phyloP scores from a whole-genome alignment of 2,888 invertebrate genomes.

The Rotaria magnacalcarata region DNA sequence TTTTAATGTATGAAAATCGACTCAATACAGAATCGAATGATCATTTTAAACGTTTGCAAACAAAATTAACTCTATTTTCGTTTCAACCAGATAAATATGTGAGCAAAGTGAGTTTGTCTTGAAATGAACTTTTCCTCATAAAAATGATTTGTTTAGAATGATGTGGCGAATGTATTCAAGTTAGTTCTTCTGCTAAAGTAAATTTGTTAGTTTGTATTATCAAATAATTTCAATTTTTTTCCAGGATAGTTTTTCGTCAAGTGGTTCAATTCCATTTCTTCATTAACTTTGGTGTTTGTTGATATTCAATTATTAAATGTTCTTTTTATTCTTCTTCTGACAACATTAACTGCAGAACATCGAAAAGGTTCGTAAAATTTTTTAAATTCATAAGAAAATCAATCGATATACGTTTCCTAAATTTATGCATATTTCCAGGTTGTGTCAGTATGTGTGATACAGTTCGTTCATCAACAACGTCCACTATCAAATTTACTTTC shows the following conservation, averaged over 20 bases:
- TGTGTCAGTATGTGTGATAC: background rate
- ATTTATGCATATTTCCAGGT: background rate
- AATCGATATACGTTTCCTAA: too few species aligned
- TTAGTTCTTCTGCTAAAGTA: background rate
- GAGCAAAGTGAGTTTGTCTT: background rate
- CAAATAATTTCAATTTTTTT: background rate
- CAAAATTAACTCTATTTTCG: constrained; percentile 20
- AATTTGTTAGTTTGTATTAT: background rate
- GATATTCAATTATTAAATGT: constrained; percentile 1
- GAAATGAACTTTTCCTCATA: background rate
- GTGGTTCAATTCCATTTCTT: background rate
- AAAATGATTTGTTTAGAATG: background rate
- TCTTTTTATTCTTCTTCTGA: background rate
- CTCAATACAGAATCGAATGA: background rate
- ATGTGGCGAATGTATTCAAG: background rate
- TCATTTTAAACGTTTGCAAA: constrained; percentile 4
- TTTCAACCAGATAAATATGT: constrained; percentile 3
- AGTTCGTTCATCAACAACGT: background rate
- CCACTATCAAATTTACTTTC: too few species aligned
- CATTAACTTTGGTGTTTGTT: constrained; percentile 12
- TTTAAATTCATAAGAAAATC: too few species aligned
- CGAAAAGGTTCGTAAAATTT: too few species aligned
- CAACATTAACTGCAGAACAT: background rate
- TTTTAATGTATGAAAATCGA: background rate
- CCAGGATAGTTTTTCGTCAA: background rate